phyloP scores from a whole-genome alignment of 2,113 vertebrate species.

The Lynx canadensis region DNA sequence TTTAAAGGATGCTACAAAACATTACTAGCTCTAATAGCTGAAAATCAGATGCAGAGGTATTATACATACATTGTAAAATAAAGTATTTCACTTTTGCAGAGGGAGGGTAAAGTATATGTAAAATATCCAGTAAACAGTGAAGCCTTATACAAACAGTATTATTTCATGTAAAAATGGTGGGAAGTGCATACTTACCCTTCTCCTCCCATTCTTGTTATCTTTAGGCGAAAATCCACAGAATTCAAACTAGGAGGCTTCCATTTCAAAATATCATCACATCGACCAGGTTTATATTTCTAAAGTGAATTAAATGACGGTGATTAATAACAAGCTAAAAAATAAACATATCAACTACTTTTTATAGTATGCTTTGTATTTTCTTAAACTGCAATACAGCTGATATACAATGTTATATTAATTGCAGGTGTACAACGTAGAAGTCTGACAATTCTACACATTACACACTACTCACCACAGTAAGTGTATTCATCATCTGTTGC shows the following conservation, averaged over 20 bases:
- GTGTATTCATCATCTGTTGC: background rate
- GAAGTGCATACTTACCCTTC: constrained; percentile 93
- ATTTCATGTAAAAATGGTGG: constrained; percentile 41
- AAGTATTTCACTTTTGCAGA: background rate
- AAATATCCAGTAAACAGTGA: background rate
- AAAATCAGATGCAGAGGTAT: background rate
- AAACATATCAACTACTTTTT: background rate
- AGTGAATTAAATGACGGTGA: constrained; percentile 80
- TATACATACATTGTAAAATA: background rate
- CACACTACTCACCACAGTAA: background rate
- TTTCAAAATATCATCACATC: constrained; percentile 98
- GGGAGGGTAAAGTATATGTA: background rate
- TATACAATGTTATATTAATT: background rate
- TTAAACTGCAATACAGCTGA: background rate
- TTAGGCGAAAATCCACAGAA: constrained; percentile 99
- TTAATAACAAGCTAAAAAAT: constrained; percentile 51
- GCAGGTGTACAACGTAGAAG: background rate
- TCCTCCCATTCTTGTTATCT: constrained; percentile 98
- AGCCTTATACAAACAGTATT: background rate
- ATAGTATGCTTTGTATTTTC: background rate
- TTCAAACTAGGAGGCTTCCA: constrained; percentile 99
- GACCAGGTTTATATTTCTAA: constrained; percentile 96
- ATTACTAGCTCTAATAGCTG: background rate
- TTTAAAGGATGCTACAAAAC: constrained; percentile 66
- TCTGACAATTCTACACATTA: background rate